Evolutionary conservation across 2,113 vertebrate genomes (phyloP).

Genomic region (Fulmarus glacialis): DNA sequence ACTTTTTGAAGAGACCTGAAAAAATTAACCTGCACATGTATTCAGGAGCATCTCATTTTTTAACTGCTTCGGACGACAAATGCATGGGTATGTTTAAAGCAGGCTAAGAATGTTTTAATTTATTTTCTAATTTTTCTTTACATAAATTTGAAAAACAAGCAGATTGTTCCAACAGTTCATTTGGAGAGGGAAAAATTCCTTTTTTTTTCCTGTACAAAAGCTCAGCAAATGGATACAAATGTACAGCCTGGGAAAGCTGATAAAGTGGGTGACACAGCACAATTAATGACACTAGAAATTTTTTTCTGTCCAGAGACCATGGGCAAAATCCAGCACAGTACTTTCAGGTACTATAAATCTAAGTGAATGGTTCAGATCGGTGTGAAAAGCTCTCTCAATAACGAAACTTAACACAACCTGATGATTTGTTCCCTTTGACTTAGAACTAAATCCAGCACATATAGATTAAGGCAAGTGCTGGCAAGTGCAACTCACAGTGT

Average conservation of each 20-base stretch:
- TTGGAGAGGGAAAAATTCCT: background rate
- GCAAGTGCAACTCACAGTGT: background rate
- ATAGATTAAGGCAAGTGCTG: background rate
- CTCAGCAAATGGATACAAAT: slow-evolving; percentile 34
- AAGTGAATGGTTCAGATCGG: slow-evolving; percentile 5
- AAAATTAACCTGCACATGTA: background rate
- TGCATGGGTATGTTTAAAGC: background rate
- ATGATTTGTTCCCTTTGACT: background rate
- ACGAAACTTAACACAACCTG: slow-evolving; percentile 1
- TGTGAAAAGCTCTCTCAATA: slow-evolving; percentile 26
- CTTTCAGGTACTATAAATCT: slow-evolving; percentile 3
- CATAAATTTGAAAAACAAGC: background rate
- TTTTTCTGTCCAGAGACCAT: background rate
- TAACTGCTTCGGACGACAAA: background rate
- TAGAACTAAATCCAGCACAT: background rate
- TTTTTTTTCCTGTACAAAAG: background rate
- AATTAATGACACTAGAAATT: background rate
- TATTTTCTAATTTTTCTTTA: background rate
- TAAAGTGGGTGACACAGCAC: slow-evolving; percentile 1
- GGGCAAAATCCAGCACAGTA: slow-evolving; percentile 4
- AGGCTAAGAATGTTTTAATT: background rate
- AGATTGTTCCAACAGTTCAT: background rate
- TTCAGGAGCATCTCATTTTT: background rate
- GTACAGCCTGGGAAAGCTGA: background rate
- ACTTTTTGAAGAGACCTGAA: background rate